These are phyloP conservation scores for Pavo muticus DNA, from an alignment of 2,113 vertebrate genomes.

Conservation along the genomic window DNA sequence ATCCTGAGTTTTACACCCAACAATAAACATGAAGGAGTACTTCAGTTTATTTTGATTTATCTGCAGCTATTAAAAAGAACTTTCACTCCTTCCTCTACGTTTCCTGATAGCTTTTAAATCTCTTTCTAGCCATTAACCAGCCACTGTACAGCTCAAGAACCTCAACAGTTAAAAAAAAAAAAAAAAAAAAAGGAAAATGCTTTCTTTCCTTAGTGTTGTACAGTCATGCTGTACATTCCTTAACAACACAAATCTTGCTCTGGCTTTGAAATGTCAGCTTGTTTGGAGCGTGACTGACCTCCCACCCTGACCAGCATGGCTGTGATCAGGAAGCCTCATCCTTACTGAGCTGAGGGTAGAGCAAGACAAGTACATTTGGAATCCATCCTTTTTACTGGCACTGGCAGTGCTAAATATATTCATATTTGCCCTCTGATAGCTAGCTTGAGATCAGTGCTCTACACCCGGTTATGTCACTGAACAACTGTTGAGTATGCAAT, in stretches of 20 bases:
- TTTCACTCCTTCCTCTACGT: background rate
- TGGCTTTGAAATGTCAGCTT: constrained; percentile 1
- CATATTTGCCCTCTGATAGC: background rate
- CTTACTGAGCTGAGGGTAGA: background rate
- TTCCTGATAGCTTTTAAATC: background rate
- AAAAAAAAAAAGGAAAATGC: background rate
- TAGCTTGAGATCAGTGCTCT: background rate
- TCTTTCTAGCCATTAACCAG: background rate
- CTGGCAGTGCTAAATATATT: background rate
- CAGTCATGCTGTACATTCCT: constrained; percentile 11
- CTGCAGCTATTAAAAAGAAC: background rate
- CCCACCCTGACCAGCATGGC: background rate
- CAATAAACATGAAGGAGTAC: background rate
- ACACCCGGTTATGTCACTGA: background rate
- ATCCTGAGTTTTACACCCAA: background rate
- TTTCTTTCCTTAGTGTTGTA: background rate
- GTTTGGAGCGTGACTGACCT: constrained; percentile 35
- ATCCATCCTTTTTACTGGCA: background rate
- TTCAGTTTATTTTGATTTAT: background rate
- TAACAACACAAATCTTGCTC: constrained; percentile 26
- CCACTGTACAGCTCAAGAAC: background rate
- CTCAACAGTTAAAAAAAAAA: background rate
- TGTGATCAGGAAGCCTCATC: background rate
- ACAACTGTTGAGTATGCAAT: background rate
- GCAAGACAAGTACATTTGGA: background rate